These are phyloP conservation scores for Ictidomys tridecemlineatus DNA, from an alignment of 2,113 vertebrate species.

Conservation along the genomic window DNA sequence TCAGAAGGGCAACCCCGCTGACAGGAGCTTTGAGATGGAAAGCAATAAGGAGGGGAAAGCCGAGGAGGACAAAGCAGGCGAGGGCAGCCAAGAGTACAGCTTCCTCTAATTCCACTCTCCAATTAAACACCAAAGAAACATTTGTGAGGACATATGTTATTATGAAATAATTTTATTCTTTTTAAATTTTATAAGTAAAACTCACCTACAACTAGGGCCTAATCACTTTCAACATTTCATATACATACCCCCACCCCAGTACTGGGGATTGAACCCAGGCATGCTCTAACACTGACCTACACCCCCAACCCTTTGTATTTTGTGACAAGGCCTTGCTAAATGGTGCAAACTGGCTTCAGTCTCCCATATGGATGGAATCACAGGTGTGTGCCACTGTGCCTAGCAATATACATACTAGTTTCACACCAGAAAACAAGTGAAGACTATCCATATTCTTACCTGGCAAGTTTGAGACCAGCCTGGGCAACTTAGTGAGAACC, in stretches of 20 bases:
- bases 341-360: too few species aligned
- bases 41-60: not conserved
- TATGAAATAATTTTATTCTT: not conserved
- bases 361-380: too few species aligned
- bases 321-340: too few species aligned
- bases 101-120: not conserved
- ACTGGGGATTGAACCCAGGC: too few species aligned
- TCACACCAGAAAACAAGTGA: not conserved
- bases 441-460: not conserved
- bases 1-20: not conserved
- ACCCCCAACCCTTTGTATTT: too few species aligned
- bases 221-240: not conserved
- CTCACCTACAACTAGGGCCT: not conserved
- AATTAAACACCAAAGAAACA: not conserved
- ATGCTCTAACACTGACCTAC: too few species aligned
- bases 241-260: not conserved
- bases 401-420: not conserved
- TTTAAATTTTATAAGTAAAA: constrained; percentile 19
- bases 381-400: too few species aligned
- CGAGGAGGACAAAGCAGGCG: not conserved
- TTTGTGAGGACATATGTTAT: not conserved
- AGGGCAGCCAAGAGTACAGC: not conserved
- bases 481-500: too few species aligned
- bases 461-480: too few species aligned
- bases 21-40: constrained; percentile 50